Evolutionary conservation across 1,140 invertebrate species (phyloP), one percentile per base, ranked within the genome.

Genomic region (Aphidius gifuensis): DNA sequence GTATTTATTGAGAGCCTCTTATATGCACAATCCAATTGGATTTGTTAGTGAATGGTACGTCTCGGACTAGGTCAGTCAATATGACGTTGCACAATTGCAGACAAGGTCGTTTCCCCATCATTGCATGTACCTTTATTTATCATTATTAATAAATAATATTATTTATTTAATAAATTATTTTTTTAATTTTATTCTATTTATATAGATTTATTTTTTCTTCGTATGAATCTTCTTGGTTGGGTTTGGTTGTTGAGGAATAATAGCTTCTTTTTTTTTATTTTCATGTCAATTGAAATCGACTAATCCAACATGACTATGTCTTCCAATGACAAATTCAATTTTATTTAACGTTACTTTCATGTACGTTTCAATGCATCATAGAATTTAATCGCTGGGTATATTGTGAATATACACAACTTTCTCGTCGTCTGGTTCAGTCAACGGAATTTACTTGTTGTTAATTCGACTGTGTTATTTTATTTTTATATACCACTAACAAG

Each of bases 101-200:
- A 62, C 71, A 72, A 72, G 71, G 71, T 70, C 71, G 67, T 69
- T 71, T 67, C 60, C 60, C 63, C 64, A 40, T 58, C 59, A 50
- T 62, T 64, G 63, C 61, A 45, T 42, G 39, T 47, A 60, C 50
- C 43, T 46, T 38, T 48, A n/a, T 43, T 39, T 32, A 16, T 8
- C 54, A 56, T 9, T 21, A 16, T 38, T 53, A 39, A 45, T 45
- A 11, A 53, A 53, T 11, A 39, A 39, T 23, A 53, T 53, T 53
- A 39, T 39, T n/a, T 53, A 44, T 16, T 16, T 9, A 21, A 61
- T 51, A 54, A 54, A 55, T 40, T 16, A 43, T 55, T 43, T 38
- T n/a, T n/a, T 49, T 6, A n/a, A 5, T 49, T n/a, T 49, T n/a
- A 49, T 49, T 49, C 5, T 16, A 11, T 5, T n/a, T 9, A 49